Base-by-base conservation (phyloP, 2,113 vertebrate species). In the Antennarius striatus region DNA sequence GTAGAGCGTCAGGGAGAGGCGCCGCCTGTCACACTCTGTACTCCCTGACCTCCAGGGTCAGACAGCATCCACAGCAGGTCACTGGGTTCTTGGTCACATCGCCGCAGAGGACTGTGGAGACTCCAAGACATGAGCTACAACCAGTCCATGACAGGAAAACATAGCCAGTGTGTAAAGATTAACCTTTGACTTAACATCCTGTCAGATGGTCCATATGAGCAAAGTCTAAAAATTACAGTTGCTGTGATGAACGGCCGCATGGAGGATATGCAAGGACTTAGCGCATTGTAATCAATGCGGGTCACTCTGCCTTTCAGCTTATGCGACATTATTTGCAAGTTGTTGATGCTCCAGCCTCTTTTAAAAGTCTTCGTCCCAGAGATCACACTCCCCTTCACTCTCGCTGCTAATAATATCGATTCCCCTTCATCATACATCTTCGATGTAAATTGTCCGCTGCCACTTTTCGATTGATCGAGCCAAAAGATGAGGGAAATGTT, bases 11-110 rank as follows among this genome's bases (percentile, higher is more conserved):
- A 75, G 71, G 68, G 74, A 84, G 85, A 73, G 66, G 80, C 64
- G 66, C 75, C 56, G 66, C 77, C 83, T 88, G 86, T 86, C 86
- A 88, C 73, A 69, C 80, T 81, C 68, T 49, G 62, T 55, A 56
- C 65, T 63, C 72, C n/a, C 70, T 81, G 86, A 82, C 79, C 80
- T 63, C 62, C 4, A 46, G 68, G 79, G 86, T 83, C 73, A 82
- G 47, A 63, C 77, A 58, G 63, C 75, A 83, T 81, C 85, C 82
- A 79, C 77, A 66, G 75, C 62, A 71, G 84, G 79, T 83, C 73
- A 70, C 51, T n/a, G 28, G 60, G 73, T 63, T 71, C 64, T 74
- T 22, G 52, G 61, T 79, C 64, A 70, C 61, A 54, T 53, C 64
- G 48, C 62, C 55, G 8, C 45, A 43, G 46, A 39, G 51, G 66